Base-by-base conservation (phyloP, 2,113 vertebrate species). In the Plectropomus leopardus region DNA sequence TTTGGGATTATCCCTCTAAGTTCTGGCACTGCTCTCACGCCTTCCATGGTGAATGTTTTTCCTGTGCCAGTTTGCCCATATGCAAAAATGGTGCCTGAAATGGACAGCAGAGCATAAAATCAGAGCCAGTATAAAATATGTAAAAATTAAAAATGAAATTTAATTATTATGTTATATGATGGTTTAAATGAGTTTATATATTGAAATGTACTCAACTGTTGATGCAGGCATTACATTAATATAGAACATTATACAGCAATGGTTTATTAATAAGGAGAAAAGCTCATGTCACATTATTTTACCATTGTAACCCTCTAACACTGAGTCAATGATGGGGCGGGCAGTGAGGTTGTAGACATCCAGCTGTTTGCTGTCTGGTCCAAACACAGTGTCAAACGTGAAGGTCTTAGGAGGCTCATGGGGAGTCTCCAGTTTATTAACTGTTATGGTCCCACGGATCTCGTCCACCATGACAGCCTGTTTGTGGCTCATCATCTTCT, bases 51-150 rank as follows among this genome's bases (percentile, higher is more conserved):
- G 89, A 98, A 99, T 0, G 98, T 99, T 94, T 99, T 99, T 50
- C 98, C 98, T 68, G 98, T 99, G 86, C 98, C 98, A 59, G 98
- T 99, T 90, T 99, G 98, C n/a, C 98, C 98, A 85, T 99, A 99
- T 42, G 98, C 98, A 94, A 99, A 99, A 92, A 99, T 99, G 66
- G 98, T 99, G 53, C 98, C 98, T 99, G 82, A 36, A 94, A 89
- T 67, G 36, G 14, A 77, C 7, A 86, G 13, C 11, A 88, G 23
- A 67, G n/a, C 13, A 68, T 45, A 55, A 40, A 50, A 17, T 30
- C 13, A 50, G 13, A 21, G 30, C 16, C 3, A 36, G 3, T 28
- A 30, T 17, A 7, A 17, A 8, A 1, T 40, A 53, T 7, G 32
- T 14, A 0, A 45, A 28, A 19, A 59, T 8, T 4, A 5, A 30